phyloP scores from a whole-genome alignment of 2,113 vertebrate species.

The Potamarius usumacintae region DNA sequence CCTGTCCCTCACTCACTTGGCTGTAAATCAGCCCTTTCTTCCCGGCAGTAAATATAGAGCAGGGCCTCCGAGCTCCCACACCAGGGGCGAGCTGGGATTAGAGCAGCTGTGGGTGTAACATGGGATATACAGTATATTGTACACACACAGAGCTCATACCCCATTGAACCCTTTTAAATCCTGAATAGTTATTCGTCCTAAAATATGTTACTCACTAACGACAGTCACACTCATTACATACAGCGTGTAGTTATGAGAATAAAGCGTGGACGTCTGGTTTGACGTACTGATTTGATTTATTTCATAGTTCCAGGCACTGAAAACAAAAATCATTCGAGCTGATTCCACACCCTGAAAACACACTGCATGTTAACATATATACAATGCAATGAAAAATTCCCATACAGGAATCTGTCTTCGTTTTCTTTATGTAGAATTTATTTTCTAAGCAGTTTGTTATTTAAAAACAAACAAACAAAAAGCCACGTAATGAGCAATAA shows the following conservation, averaged over 20 bases:
- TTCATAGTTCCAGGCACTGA: not conserved
- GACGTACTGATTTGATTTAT: not conserved
- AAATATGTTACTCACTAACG: not conserved
- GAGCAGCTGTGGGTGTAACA: conserved; percentile 29
- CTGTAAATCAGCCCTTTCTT: conserved; percentile 58
- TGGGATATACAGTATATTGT: not conserved
- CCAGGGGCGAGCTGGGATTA: conserved; percentile 49
- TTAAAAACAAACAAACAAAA: too few species aligned
- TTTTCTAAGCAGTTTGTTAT: too few species aligned
- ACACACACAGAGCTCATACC: conserved; percentile 4
- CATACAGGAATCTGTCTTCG: too few species aligned
- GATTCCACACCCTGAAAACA: too few species aligned
- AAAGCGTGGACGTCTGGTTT: not conserved
- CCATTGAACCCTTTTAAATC: not conserved
- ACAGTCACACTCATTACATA: not conserved
- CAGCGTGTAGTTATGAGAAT: not conserved
- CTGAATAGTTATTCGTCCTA: not conserved
- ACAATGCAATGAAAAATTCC: too few species aligned
- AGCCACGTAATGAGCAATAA: not conserved
- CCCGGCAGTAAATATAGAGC: conserved; percentile 40
- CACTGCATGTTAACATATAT: too few species aligned
- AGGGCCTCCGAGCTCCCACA: conserved; percentile 38
- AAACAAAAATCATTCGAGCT: too few species aligned
- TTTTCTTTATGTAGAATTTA: too few species aligned
- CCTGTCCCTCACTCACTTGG: conserved; percentile 21